These are phyloP conservation scores for Formica aserva DNA, from an alignment of 2,888 invertebrate genomes.

Conservation along the genomic window DNA sequence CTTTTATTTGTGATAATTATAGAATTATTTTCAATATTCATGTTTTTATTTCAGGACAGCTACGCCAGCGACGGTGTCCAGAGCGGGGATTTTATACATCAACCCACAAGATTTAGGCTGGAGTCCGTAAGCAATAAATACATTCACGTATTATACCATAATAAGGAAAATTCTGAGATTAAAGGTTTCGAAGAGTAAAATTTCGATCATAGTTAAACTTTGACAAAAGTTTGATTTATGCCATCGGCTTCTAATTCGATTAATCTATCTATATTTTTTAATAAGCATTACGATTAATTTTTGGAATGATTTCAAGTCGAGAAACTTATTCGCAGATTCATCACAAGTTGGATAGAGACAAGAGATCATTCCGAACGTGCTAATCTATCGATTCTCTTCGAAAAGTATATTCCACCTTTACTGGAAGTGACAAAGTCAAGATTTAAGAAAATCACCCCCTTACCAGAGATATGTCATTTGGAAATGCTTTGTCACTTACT, in stretches of 20 bases:
- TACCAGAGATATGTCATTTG: constrained; percentile 95
- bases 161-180: neutral
- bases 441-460: constrained; percentile 96
- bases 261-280: neutral
- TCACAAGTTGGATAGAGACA: constrained; percentile 95
- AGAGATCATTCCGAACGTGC: constrained; percentile 92
- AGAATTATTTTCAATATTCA: neutral
- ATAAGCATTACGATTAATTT: neutral
- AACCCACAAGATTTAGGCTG: constrained; percentile 98
- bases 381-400: constrained; percentile 94
- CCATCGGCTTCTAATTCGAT: neutral
- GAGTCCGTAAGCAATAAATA: constrained; percentile 91
- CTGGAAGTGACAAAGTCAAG: constrained; percentile 91
- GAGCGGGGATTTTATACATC: constrained; percentile 97
- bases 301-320: neutral
- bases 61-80: constrained; percentile 97
- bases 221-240: neutral
- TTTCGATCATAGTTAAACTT: neutral
- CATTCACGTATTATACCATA: neutral
- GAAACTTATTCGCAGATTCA: constrained; percentile 87
- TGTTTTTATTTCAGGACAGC: constrained; percentile 89
- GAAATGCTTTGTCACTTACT: constrained; percentile 95
- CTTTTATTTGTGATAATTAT: neutral
- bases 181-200: neutral
- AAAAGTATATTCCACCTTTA: constrained; percentile 95